These are phyloP conservation scores for Mico argentatus DNA, from an alignment of 2,797 vertebrate genomes.

Conservation along the genomic window DNA sequence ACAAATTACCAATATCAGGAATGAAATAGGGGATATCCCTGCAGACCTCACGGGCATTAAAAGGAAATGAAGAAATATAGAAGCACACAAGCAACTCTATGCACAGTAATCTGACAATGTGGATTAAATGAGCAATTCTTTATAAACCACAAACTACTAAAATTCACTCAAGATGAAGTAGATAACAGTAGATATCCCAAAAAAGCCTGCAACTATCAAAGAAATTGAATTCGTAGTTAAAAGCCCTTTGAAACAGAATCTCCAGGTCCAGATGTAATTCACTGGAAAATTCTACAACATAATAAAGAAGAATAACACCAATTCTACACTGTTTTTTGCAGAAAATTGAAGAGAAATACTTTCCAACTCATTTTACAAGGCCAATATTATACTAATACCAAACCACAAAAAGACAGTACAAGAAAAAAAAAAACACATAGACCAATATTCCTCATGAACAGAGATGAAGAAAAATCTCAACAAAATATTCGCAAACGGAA, in stretches of 20 bases:
- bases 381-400: not conserved
- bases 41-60: not conserved
- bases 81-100: not conserved
- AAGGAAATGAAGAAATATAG: not conserved
- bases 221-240: not conserved
- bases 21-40: not conserved
- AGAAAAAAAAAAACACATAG: not conserved
- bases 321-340: not conserved
- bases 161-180: not conserved
- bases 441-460: not conserved
- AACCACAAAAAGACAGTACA: not conserved
- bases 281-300: not conserved
- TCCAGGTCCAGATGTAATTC: not conserved
- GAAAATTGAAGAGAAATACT: not conserved
- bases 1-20: not conserved
- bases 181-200: not conserved
- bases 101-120: not conserved
- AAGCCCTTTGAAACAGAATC: not conserved
- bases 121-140: not conserved
- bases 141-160: not conserved
- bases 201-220: not conserved
- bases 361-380: not conserved
- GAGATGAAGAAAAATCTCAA: not conserved
- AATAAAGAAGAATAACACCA: not conserved
- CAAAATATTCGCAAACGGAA: not conserved